Evolutionary conservation across 2,113 vertebrate species (phyloP).

Genomic region (Cyprinodon variegatus): DNA sequence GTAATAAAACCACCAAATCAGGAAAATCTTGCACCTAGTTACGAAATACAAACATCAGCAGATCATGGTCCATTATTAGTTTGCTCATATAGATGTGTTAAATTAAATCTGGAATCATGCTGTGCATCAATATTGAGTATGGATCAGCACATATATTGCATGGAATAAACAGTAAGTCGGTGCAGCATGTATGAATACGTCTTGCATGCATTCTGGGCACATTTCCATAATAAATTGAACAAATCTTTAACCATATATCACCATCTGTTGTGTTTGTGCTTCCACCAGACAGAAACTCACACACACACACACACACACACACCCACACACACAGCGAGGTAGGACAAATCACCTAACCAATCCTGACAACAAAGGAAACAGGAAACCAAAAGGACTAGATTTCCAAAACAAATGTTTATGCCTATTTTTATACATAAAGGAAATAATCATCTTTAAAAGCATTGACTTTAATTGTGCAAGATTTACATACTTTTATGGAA

Average conservation of each 20-base stretch:
- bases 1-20: constrained; percentile 36
- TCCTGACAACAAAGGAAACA: neutral
- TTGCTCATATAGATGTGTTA: neutral
- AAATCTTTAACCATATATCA: constrained; percentile 37
- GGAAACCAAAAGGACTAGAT: constrained; percentile 26
- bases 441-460: neutral
- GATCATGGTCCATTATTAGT: neutral
- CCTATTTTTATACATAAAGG: neutral
- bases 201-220: constrained; percentile 39
- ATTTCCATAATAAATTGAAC: constrained; percentile 29
- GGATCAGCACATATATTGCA: neutral
- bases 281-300: constrained; percentile 12
- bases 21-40: constrained; percentile 35
- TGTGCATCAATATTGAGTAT: neutral
- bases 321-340: constrained; percentile 3
- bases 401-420: neutral
- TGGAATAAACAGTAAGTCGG: constrained; percentile 1
- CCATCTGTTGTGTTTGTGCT: constrained; percentile 60
- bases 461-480: neutral
- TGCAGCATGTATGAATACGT: constrained; percentile 29
- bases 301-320: too few species aligned
- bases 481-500: too few species aligned
- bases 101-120: neutral
- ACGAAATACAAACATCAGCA: constrained; percentile 14
- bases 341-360: constrained; percentile 4